phyloP scores from a whole-genome alignment of 2,797 vertebrate species.

The Sebastes iracundus region DNA sequence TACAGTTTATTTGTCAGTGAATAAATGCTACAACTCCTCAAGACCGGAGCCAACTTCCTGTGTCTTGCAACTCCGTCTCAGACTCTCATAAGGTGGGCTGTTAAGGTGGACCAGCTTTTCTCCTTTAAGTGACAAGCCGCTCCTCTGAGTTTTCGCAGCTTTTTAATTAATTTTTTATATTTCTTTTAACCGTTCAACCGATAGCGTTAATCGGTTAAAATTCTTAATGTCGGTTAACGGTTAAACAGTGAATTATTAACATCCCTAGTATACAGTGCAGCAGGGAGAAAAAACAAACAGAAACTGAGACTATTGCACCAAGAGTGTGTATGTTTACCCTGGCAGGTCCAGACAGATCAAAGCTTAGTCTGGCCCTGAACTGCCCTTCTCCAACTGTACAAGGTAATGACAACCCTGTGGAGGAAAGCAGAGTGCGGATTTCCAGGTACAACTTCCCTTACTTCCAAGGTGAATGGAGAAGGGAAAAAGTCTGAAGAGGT shows the following conservation, averaged over 20 bases:
- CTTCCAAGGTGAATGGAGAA: not conserved
- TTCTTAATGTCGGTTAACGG: too few species aligned
- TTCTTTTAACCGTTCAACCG: too few species aligned
- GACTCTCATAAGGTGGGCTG: too few species aligned
- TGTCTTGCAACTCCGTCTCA: too few species aligned
- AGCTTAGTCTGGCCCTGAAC: not conserved
- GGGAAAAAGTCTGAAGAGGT: not conserved
- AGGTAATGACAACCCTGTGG: slow-evolving; percentile 12
- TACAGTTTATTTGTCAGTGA: accelerated
- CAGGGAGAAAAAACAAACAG: not conserved
- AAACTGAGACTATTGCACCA: not conserved
- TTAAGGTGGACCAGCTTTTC: too few species aligned
- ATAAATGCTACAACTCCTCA: too few species aligned
- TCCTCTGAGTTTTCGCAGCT: too few species aligned
- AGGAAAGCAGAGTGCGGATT: not conserved
- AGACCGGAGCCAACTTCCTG: too few species aligned
- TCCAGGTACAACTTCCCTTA: not conserved
- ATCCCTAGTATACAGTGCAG: too few species aligned
- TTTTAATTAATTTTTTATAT: accelerated
- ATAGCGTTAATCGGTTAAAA: too few species aligned
- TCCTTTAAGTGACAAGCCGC: too few species aligned
- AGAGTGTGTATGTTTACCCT: not conserved
- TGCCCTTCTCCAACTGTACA: not conserved
- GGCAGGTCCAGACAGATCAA: slow-evolving; percentile 20
- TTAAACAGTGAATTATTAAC: too few species aligned